Evolutionary conservation across 2,797 vertebrate species (phyloP), one percentile per base, ranked within the genome.

Genomic region (Hozukius guyotensis): DNA sequence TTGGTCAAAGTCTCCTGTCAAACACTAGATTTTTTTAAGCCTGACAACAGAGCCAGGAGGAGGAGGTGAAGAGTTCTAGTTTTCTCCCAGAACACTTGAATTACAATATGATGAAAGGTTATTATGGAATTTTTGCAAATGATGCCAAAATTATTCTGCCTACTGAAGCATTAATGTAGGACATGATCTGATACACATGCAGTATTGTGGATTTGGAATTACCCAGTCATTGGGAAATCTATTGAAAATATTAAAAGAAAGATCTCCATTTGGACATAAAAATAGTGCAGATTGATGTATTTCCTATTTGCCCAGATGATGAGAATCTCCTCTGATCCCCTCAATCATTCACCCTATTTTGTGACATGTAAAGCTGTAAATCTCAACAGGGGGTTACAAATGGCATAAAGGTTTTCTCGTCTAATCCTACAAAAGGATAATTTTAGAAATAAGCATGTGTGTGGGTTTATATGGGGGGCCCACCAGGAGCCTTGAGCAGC

Each of bases 331-430:
- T 66, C 31, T 18, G 67, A 72, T 29, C 11, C 4, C 67, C 29
- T 75, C 72, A 72, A 46, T 72, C 42, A 57, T 72, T 71, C 63
- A 29, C n/a, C 27, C 5, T 68, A 8, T 59, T 72, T 78, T 76
- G 10, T 60, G 46, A 34, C 34, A 27, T 64, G 70, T 71, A 49
- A 64, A 75, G 31, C 59, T 18, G 24, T 66, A 74, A 74, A 81
- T 78, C 56, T 78, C 52, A 65, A 42, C 36, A 42, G 31, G 70
- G 27, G 25, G 34, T 59, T 61, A 59, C 27, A 71, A 63, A 69
- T 20, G 8, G 29, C 52, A 86, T 68, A 36, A 66, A 64, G 29
- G 32, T 83, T 83, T 71, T 34, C 14, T 56, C 12, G 16, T 53
- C n/a, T 66, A 69, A 81, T 81, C 62, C 32, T 29, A 63, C 46